phyloP scores from a whole-genome alignment of 2,888 invertebrate species.

The Muschampia plurimacula region DNA sequence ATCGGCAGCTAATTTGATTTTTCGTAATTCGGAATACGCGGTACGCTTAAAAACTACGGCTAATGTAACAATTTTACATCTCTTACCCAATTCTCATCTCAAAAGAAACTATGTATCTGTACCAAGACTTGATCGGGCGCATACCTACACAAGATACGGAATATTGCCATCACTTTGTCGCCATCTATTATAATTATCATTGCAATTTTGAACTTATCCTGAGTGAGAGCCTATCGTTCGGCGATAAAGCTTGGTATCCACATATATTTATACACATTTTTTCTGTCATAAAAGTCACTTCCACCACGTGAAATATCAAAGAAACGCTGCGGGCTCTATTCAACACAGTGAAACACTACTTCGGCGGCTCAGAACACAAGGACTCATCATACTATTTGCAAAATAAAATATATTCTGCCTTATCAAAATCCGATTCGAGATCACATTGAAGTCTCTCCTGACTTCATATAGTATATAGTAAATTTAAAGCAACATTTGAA shows the following conservation, averaged over 20 bases:
- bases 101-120: neutral
- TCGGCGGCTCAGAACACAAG: constrained; percentile 16
- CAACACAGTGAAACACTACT: neutral
- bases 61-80: neutral
- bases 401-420: constrained; percentile 56
- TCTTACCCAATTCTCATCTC: neutral
- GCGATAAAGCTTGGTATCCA: too few relatives aligned
- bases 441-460: constrained; percentile 75
- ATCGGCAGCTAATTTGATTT: neutral
- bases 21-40: neutral
- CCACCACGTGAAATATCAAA: constrained; percentile 6
- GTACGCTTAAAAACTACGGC: neutral
- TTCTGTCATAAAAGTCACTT: neutral
- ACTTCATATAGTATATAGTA: constrained; percentile 68
- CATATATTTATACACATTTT: neutral
- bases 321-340: constrained; percentile 6
- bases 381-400: constrained; percentile 38
- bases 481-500: constrained; percentile 77
- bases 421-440: constrained; percentile 78
- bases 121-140: neutral
- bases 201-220: too few relatives aligned
- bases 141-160: neutral
- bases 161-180: neutral
- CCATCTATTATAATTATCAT: too few relatives aligned
- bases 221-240: too few relatives aligned